Evolutionary conservation across 2,797 vertebrate genomes (phyloP).

Genomic region (Gymnopithys bicolor): DNA sequence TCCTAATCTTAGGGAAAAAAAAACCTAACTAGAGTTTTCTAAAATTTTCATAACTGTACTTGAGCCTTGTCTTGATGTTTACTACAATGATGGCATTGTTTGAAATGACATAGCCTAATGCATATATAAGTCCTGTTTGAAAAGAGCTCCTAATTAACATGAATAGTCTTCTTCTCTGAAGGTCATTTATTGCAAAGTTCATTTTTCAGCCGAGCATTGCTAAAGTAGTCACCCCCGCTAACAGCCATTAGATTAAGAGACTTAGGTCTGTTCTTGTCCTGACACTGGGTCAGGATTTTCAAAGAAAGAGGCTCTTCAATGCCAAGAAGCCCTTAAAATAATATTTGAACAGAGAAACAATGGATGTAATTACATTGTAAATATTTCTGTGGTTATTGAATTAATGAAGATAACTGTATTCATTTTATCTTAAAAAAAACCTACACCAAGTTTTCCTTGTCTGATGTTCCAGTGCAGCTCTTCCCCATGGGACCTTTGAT

Average conservation of each 20-base stretch:
- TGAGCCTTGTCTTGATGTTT: conserved; percentile 86
- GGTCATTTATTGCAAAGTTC: conserved; percentile 82
- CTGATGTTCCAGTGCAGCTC: background rate
- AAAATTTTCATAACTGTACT: conserved; percentile 90
- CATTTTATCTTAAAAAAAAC: background rate
- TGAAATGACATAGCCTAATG: conserved; percentile 86
- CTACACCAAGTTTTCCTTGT: background rate
- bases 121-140: conserved; percentile 88
- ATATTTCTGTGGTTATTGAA: conserved; percentile 67
- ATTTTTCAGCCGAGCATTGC: conserved; percentile 75
- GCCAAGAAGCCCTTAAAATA: conserved; percentile 76
- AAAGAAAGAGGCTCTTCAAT: conserved; percentile 70
- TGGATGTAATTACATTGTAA: conserved; percentile 64
- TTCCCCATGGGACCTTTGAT: background rate
- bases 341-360: conserved; percentile 71
- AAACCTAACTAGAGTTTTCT: conserved; percentile 85
- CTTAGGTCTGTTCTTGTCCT: conserved; percentile 77
- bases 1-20: conserved; percentile 81
- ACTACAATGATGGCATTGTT: conserved; percentile 84
- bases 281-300: conserved; percentile 77
- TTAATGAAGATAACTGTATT: conserved; percentile 66
- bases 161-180: conserved; percentile 90
- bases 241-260: conserved; percentile 83
- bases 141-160: conserved; percentile 95
- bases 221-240: conserved; percentile 75